Evolutionary conservation across 2,888 invertebrate genomes (phyloP), one percentile per base, ranked within the genome.

Genomic region (Antheraea yamamai): DNA sequence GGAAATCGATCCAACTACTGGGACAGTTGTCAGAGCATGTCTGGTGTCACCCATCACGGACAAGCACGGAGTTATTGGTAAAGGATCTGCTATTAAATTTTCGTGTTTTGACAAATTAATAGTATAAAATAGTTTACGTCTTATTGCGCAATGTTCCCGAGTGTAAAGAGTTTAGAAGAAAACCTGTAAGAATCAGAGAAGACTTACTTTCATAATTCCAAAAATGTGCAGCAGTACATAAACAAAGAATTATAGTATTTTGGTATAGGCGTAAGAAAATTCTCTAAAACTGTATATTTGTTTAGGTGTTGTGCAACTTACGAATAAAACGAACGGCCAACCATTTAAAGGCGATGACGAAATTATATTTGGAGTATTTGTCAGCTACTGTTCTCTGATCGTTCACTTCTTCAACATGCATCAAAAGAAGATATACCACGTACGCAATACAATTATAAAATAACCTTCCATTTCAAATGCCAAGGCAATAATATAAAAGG

Each of bases 241-340:
- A 55, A 30, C 18, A 55, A 55, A 18, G 55, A 18, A 18, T 55
- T 4, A 18, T 18, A 8, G 20, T 58, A n/a, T 58, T 58, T 58
- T n/a, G 20, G 6, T 55, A n/a, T 23, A 10, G n/a, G n/a, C 12
- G 12, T 12, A 12, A 23, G 4, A 58, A 35, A 55, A 26, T 26
- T 6, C 16, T 23, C 16, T 52, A n/a, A 51, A 47, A 73, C 10
- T n/a, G 6, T 61, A 51, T 64, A 55, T 70, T 39, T 39, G 0
- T 70, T n/a, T 83, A 96, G 96, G 96, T 73, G 94, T 96, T 0
- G 95, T 96, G 0, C 95, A 96, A 84, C 86, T 96, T 8, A 92
- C 95, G 0, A 96, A 96, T 85, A 96, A 96, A 84, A 87, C 81
- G 12, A 88, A 91, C 83, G 82, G 90, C 72, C 75, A 88, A 81